Evolutionary conservation across 2,888 invertebrate genomes (phyloP).

Genomic region (Zaprionus bogoriensis): DNA sequence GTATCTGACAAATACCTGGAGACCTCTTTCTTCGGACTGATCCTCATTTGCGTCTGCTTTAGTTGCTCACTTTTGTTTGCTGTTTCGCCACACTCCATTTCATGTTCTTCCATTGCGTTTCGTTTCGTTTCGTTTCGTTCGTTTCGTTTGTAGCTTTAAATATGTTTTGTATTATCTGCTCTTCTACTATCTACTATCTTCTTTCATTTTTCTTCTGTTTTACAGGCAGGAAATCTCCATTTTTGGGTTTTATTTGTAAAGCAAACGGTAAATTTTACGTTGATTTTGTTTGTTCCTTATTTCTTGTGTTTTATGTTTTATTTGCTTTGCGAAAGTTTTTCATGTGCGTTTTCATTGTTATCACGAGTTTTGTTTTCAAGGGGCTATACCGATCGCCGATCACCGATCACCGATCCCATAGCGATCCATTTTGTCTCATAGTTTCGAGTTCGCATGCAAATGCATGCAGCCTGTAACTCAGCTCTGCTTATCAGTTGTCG

Average conservation of each 20-base stretch:
- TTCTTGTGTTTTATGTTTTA: constrained; percentile 30
- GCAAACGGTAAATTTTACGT: constrained; percentile 80
- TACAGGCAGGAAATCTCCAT: constrained; percentile 82
- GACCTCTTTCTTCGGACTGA: background rate
- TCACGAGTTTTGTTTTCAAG: background rate
- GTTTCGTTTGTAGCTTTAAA: constrained; percentile 18
- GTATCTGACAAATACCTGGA: constrained; percentile 2
- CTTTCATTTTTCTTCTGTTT: constrained; percentile 75
- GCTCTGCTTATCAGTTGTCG: constrained; percentile 12
- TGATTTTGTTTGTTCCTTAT: constrained; percentile 16
- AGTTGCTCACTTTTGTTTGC: background rate
- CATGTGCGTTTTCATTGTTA: constrained; percentile 3
- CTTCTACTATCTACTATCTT: constrained; percentile 70
- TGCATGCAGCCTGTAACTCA: no score
- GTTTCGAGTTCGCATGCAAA: no score
- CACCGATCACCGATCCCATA: no score
- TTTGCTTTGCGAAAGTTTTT: constrained; percentile 37
- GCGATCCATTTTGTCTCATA: no score
- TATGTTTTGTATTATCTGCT: constrained; percentile 20
- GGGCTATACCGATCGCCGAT: no score
- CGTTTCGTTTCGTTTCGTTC: constrained; percentile 25
- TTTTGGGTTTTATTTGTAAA: constrained; percentile 82
- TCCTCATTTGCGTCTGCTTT: constrained; percentile 17
- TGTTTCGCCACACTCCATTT: constrained; percentile 3
- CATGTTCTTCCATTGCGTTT: constrained; percentile 31